Base-by-base conservation (phyloP, 2,113 vertebrate genomes). In the Agelaius tricolor region DNA sequence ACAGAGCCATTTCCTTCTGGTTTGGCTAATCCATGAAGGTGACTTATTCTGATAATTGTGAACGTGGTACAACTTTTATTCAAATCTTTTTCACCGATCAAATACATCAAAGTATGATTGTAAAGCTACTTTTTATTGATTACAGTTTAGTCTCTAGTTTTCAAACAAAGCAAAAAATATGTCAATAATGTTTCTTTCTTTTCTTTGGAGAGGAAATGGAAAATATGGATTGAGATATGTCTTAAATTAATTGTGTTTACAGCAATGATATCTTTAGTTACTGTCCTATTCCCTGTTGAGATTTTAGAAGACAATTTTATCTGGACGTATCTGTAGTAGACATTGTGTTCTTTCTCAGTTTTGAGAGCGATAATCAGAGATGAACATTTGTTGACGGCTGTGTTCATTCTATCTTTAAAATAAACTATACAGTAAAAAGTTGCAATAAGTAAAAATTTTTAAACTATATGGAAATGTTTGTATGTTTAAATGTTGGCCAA, bases 141-240 rank as follows among this genome's bases (percentile, higher is more conserved):
- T 87, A 74, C 85, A 93, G 52, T 96, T 94, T 88, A 77, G 47
- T 66, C 51, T 92, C 41, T 83, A 67, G 16, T 80, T 96, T 96
- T 88, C 73, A 94, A 69, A 69, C 43, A 90, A 79, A 94, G 59
- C 41, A 69, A 80, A 89, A 94, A 88, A 47, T 83, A 81, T 58
- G 84, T 85, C 33, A 77, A 27, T 65, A 92, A 35, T 23, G 63
- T 77, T 85, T 72, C 19, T 54, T 89, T 68, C 31, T 63, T 57
- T 47, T 8, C 7, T 94, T 86, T 87, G 39, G 37, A 82, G 43
- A 87, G 44, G 65, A 95, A 92, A 91, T 85, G 19, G 31, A 88
- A 87, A 85, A 71, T 84, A 65, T 20, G 30, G 44, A 83, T 71
- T 51, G 43, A 87, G 51, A 52, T 89, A 21, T 30, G 19, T 83